Conservation (phyloP, 2,888 invertebrate genomes). For the Hyppa rectilinea region DNA sequence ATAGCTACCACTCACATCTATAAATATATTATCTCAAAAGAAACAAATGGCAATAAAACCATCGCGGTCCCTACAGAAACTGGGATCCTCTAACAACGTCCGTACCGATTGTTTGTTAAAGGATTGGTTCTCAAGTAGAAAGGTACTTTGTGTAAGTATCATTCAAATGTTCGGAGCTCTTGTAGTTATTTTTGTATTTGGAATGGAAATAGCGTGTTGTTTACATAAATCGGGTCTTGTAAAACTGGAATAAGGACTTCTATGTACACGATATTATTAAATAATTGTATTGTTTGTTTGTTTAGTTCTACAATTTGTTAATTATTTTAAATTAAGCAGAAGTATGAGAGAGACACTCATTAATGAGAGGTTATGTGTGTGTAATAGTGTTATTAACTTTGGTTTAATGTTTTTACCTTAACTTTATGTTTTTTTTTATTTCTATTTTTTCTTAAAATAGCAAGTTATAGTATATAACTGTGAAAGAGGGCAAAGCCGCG, state of each 20-base stretch:
- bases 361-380: too few species aligned
- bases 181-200: slow-evolving; percentile 6
- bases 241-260: not conserved
- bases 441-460: too few species aligned
- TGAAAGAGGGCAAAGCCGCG: too few species aligned
- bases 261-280: not conserved
- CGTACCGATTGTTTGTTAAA: slow-evolving; percentile 5
- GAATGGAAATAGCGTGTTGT: slow-evolving; percentile 18
- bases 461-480: too few species aligned
- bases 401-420: too few species aligned
- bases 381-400: too few species aligned
- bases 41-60: slow-evolving; percentile 8
- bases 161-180: slow-evolving; percentile 15
- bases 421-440: too few species aligned
- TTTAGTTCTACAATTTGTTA: not conserved
- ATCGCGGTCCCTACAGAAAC: not conserved
- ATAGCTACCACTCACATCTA: not conserved
- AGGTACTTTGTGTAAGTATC: slow-evolving; percentile 29
- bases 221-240: slow-evolving; percentile 3
- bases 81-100: not conserved
- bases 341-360: too few species aligned
- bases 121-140: slow-evolving; percentile 5
- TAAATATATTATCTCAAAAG: slow-evolving; percentile 6
- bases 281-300: not conserved
- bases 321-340: not conserved